Evolutionary conservation across 2,888 invertebrate genomes (phyloP).

Genomic region (Parthenolecanium corni): DNA sequence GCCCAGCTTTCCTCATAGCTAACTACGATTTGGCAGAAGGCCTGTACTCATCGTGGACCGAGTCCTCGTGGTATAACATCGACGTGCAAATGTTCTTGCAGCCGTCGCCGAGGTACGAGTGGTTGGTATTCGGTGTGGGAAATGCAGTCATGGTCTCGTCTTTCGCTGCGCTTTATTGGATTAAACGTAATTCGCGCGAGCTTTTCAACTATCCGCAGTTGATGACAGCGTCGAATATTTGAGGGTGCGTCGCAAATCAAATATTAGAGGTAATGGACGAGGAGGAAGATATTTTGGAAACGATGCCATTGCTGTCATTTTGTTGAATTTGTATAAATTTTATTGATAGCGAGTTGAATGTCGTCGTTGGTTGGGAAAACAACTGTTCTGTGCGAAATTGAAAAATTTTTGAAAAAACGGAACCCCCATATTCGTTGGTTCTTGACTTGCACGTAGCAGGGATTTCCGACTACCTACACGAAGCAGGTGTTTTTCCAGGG

Average conservation of each 20-base stretch:
- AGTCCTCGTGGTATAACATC: conserved; percentile 68
- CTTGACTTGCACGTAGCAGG: too few relatives aligned
- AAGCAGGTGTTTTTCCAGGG: too few relatives aligned
- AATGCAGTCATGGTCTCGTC: background rate
- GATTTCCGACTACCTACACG: too few relatives aligned
- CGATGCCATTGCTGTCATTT: background rate
- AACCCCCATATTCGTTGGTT: too few relatives aligned
- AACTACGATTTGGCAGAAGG: conserved; percentile 67
- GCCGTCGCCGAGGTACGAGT: conserved; percentile 42
- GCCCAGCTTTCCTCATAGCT: conserved; percentile 36
- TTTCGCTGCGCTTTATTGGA: conserved; percentile 1
- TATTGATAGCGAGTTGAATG: background rate
- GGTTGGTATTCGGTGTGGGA: conserved; percentile 8
- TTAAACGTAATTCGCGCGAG: conserved; percentile 4
- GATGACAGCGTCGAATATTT: conserved; percentile 8
- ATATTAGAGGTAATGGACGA: conserved; percentile 12
- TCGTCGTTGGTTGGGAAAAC: background rate
- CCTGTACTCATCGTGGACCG: conserved; percentile 75
- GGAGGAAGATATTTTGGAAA: background rate
- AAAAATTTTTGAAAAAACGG: too few relatives aligned
- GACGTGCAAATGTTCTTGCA: conserved; percentile 65
- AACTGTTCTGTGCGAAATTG: background rate
- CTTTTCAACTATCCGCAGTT: conserved; percentile 13
- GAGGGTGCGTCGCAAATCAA: conserved; percentile 15
- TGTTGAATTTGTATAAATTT: background rate